Conservation (phyloP, 2,113 vertebrate genomes). For the Chionomys nivalis region DNA sequence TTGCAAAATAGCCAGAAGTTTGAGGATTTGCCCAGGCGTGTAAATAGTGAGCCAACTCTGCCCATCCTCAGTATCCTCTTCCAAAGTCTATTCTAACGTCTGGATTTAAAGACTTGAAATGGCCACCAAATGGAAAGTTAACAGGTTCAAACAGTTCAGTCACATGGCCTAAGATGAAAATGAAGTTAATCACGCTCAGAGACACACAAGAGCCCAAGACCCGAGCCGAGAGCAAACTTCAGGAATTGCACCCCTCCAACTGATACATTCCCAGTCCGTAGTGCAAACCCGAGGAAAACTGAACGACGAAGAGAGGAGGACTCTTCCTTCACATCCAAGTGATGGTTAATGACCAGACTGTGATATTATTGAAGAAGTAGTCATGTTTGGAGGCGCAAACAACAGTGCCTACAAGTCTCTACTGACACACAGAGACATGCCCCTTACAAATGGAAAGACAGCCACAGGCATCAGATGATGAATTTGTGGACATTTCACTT, state of each 20-base stretch:
- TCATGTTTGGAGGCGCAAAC: not conserved
- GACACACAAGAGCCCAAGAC: not conserved
- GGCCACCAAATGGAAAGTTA: not conserved
- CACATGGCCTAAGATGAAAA: not conserved
- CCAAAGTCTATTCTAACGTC: not conserved
- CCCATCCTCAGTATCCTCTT: not conserved
- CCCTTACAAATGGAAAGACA: constrained; percentile 40
- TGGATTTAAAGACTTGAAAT: constrained; percentile 1
- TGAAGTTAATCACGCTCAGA: not conserved
- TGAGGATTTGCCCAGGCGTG: not conserved
- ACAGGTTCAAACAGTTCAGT: not conserved
- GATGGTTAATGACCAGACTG: not conserved
- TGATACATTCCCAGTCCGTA: not conserved
- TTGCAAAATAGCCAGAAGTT: not conserved
- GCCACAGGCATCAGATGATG: not conserved
- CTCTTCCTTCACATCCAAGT: not conserved
- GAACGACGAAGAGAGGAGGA: not conserved
- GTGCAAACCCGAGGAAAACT: not conserved
- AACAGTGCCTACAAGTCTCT: not conserved
- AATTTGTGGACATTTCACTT: constrained; percentile 11
- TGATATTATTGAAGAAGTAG: not conserved
- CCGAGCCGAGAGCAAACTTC: not conserved
- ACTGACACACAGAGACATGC: constrained; percentile 49
- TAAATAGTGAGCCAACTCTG: not conserved
- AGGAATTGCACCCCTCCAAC: not conserved